phyloP scores from a whole-genome alignment of 2,797 vertebrate genomes.

The Holocentrus rufus region DNA sequence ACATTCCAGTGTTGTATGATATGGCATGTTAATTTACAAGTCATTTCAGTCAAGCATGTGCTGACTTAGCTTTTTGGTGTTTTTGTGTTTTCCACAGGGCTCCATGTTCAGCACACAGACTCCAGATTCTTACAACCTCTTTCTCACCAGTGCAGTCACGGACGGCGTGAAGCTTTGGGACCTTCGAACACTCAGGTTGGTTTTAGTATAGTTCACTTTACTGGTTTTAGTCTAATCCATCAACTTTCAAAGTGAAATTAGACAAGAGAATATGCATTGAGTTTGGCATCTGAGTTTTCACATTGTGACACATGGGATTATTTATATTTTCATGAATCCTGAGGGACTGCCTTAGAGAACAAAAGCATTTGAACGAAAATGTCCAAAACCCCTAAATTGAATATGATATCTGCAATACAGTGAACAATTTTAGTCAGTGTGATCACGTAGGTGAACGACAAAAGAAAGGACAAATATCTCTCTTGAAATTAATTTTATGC shows the following conservation, averaged over 20 bases:
- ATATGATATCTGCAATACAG: too few species aligned
- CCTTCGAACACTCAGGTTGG: conserved; percentile 88
- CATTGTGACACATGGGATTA: too few species aligned
- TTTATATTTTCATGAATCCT: too few species aligned
- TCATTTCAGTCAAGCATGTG: conserved; percentile 47
- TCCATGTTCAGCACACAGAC: conserved; percentile 85
- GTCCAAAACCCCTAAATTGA: too few species aligned
- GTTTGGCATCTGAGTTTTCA: too few species aligned
- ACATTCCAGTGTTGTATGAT: conserved; percentile 33
- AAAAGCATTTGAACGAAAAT: too few species aligned
- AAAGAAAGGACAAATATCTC: too few species aligned
- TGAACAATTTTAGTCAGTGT: too few species aligned
- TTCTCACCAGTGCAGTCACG: conserved; percentile 86
- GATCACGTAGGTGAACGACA: too few species aligned
- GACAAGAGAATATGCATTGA: background rate
- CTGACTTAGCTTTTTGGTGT: conserved; percentile 43
- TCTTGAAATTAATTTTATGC: background rate
- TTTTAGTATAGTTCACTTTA: conserved; percentile 3
- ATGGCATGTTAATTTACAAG: conserved; percentile 40
- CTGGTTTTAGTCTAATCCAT: background rate
- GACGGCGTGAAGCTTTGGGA: conserved; percentile 93
- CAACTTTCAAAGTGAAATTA: background rate
- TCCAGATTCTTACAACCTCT: conserved; percentile 87
- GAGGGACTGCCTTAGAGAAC: too few species aligned
- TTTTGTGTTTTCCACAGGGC: conserved; percentile 79